Evolutionary conservation across 1,140 invertebrate species (phyloP), one percentile per base, ranked within the genome.

Genomic region (Coenobita brevimanus): DNA sequence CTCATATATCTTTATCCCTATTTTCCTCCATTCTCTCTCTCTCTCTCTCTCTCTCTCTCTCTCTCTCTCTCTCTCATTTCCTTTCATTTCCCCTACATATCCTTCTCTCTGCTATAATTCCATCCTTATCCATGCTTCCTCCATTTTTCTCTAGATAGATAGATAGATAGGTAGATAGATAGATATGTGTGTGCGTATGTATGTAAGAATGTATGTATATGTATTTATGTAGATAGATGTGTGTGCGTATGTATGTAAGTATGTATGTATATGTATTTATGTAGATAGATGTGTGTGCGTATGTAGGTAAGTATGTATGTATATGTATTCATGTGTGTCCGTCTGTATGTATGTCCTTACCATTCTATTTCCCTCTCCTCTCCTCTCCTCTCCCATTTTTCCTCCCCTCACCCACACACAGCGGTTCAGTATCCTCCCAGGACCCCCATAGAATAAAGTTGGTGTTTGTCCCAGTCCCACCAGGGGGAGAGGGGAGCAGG

Each of bases 321-420:
- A 1, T 67, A 10, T 64, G 6, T 21, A 3, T 64, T 30, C 4
- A 3, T 64, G n/a, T 6, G 3, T 64, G 24, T 67, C 62, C 36
- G 24, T 67, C 62, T 67, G 24, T 67, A 24, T 67, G 24, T 67
- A 24, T 67, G 24, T 67, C 62, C 36, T 33, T 67, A 24, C 36
- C 62, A 30, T 33, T 67, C 62, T 67, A 24, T 67, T 33, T 67
- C 62, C 36, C 62, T 67, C 62, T 57, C 54, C n/a, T n/a, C n/a
- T n/a, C n/a, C n/a, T n/a, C n/a, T n/a, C n/a, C n/a, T n/a, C n/a
- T n/a, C n/a, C n/a, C n/a, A n/a, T n/a, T n/a, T n/a, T n/a, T n/a
- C n/a, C n/a, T n/a, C n/a, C n/a, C n/a, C n/a, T n/a, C n/a, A n/a
- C n/a, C n/a, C n/a, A n/a, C n/a, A n/a, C n/a, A n/a, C n/a, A n/a